A percentile compares a stretch with the other conserved stretches of the same genome.
Conservation (phyloP, 1,140 invertebrate genomes). For the Rhyacophila brunnea region DNA sequence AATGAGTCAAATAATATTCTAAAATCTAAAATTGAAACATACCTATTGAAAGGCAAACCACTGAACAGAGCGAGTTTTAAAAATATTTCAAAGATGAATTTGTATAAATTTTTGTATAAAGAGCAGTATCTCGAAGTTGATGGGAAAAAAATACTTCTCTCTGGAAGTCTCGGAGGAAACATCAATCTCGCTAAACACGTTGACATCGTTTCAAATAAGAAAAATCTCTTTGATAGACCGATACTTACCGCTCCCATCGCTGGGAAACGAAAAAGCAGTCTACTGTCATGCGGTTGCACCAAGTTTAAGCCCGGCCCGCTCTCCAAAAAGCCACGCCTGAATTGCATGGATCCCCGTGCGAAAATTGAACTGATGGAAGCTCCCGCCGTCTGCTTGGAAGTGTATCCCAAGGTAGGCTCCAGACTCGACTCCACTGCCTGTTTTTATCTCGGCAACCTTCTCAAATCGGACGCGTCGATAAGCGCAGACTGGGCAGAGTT, state of each 20-base stretch:
- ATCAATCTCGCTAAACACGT: neutral
- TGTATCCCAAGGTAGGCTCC: conserved; percentile 40
- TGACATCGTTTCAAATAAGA: neutral
- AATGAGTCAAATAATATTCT: neutral
- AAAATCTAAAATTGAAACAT: conserved; percentile 8
- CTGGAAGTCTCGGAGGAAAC: conserved; percentile 22
- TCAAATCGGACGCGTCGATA: conserved; percentile 34
- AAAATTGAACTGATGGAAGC: conserved; percentile 38
- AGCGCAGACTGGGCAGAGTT: conserved; percentile 41
- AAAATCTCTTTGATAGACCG: neutral
- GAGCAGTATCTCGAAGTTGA: conserved; percentile 11
- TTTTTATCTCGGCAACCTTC: conserved; percentile 24
- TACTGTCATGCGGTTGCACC: conserved; percentile 16
- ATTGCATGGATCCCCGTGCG: conserved; percentile 33
- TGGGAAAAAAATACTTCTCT: conserved; percentile 8
- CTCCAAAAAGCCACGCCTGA: conserved; percentile 40
- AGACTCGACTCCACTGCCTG: conserved; percentile 36
- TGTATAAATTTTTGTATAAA: conserved; percentile 6
- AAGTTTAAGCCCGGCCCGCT: conserved; percentile 44
- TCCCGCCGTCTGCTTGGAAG: conserved; percentile 40
- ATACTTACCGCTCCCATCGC: neutral
- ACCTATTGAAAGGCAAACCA: conserved; percentile 2
- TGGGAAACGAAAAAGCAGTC: conserved; percentile 14
- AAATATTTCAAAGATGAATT: conserved; percentile 10
- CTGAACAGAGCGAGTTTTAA: conserved; percentile 19